Percentiles rank a stretch among this genome's conserved stretches.
Conservation (phyloP, 2,113 vertebrate species). For the Gavialis gangeticus region DNA sequence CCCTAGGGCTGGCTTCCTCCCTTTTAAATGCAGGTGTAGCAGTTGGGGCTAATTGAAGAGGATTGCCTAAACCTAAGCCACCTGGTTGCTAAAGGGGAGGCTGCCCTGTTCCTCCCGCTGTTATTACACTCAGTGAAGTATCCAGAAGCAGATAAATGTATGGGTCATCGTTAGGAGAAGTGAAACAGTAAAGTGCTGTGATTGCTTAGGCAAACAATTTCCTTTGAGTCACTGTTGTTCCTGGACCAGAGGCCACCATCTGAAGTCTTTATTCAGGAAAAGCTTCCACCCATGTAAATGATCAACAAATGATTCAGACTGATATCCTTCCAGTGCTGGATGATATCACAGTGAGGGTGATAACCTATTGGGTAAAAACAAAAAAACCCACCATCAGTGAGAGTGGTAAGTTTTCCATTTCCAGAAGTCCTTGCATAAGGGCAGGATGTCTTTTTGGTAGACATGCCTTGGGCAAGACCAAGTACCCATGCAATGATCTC, state of each 20-base stretch:
- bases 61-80: neutral
- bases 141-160: neutral
- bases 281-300: no score
- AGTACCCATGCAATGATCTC: no score
- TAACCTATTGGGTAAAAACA: no score
- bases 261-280: neutral
- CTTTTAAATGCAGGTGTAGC: neutral
- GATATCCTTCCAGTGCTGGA: no score
- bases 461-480: no score
- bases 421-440: no score
- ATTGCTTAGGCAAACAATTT: neutral
- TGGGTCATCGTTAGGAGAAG: neutral
- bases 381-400: no score
- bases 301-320: no score
- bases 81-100: neutral
- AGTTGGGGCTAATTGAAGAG: accelerated
- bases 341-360: no score
- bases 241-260: neutral
- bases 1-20: accelerated
- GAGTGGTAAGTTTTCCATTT: no score
- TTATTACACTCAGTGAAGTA: neutral
- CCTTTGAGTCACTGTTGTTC: neutral
- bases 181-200: neutral
- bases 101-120: neutral
- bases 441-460: no score